Conservation (phyloP, 1,140 invertebrate species). For the Lethrus apterus region DNA sequence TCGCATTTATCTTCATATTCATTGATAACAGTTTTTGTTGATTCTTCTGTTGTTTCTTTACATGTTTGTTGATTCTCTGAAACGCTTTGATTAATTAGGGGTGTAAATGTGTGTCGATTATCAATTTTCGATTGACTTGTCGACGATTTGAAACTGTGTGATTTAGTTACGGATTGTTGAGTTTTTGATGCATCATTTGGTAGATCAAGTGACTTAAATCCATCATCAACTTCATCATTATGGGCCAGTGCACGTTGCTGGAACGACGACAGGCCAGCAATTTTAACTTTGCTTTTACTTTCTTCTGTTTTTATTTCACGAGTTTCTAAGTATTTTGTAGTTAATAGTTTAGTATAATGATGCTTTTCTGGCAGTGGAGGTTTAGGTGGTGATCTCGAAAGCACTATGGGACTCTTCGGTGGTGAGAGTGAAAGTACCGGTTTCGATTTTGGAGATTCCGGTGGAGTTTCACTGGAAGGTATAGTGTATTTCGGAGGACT, state of each 20-base stretch:
- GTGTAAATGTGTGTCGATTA: too few species aligned
- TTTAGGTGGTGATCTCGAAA: constrained; percentile 14
- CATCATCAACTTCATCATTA: constrained; percentile 28
- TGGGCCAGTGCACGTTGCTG: constrained; percentile 40
- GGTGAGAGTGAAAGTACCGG: constrained; percentile 11
- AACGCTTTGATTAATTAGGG: too few species aligned
- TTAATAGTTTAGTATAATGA: constrained; percentile 2
- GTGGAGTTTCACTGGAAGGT: constrained; percentile 15
- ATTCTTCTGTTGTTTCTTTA: too few species aligned
- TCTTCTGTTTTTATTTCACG: constrained; percentile 23
- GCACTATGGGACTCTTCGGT: constrained; percentile 14
- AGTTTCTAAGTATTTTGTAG: background rate
- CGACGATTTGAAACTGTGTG: constrained; percentile 56
- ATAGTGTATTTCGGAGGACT: constrained; percentile 10
- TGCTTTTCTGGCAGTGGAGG: constrained; percentile 13
- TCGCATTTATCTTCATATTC: too few species aligned
- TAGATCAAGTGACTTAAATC: constrained; percentile 40
- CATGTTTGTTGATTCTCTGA: too few species aligned
- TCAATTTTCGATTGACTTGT: constrained; percentile 17
- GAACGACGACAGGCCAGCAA: constrained; percentile 46
- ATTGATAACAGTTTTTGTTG: too few species aligned
- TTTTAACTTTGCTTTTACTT: constrained; percentile 39
- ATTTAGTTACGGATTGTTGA: constrained; percentile 52
- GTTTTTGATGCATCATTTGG: constrained; percentile 40
- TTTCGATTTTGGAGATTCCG: constrained; percentile 11